Evolutionary conservation across 2,113 vertebrate species (phyloP), one percentile per base, ranked within the genome.

Genomic region (Nymphicus hollandicus): DNA sequence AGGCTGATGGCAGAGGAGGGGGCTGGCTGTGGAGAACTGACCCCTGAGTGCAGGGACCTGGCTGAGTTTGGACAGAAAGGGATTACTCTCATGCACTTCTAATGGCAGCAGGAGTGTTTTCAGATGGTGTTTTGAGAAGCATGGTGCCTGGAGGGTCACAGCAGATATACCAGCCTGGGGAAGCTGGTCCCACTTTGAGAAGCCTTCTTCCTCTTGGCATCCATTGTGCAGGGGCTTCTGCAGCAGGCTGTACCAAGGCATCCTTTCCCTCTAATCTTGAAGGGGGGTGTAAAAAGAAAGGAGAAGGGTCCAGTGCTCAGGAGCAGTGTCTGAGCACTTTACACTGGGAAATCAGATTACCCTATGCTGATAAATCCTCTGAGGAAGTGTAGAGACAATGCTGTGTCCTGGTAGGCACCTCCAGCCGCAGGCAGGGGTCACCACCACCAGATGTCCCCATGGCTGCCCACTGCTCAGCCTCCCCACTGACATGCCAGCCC

Each of bases 161-260:
- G 71, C 15, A 58, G 46, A 15, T 46, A 53, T 15, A 25, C 33
- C 29, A 74, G 68, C 20, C 35, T 80, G 17, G 5, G 28, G 31
- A 86, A 64, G 19, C 47, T 55, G 33, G 17, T 80, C 27, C 23
- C 0, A 0, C 24, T 79, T 55, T 3, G 53, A 84, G 49, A 28
- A 2, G 4, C 33, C 41, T 43, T 46, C 41, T 86, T 18, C 23
- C 61, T 20, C 6, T 20, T 41, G 64, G 37, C 27, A 68, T 11
- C 11, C 3, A 0, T 7, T 31, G 23, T 2, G 2, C 0, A 1
- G 23, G 29, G 2, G 5, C 28, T 93, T 68, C 44, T 43, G 14
- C 49, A 88, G 35, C 2, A 4, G 10, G 4, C 55, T 84, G 23
- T 2, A 1, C 52, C 1, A 2, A 58, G 47, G 37, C 10, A 7